Evolutionary conservation across 2,888 invertebrate species (phyloP), one percentile per base, ranked within the genome.

Genomic region (Limulus polyphemus): DNA sequence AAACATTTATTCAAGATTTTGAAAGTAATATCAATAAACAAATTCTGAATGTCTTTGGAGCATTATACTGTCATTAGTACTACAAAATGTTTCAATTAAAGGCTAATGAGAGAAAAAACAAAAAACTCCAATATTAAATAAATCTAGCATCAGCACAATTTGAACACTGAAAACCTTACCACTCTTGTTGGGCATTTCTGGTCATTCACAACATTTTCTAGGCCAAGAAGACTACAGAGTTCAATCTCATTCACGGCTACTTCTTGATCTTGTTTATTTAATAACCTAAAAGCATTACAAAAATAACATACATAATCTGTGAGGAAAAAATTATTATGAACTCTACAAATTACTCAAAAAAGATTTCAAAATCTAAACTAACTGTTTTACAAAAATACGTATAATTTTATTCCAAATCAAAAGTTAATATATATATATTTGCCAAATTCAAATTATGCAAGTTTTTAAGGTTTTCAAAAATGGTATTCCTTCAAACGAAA

Each of bases 161-260:
- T 49, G 10, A 12, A 50, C 51, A 7, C 47, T 47, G n/a, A 55
- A 55, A 55, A 58, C 63, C 73, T 71, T 70, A 77, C 79, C 0
- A 92, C 85, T 73, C 88, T 79, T 0, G 90, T 90, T 0, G 88
- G 88, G 74, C 89, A 88, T 72, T 84, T 81, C 74, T 84, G 84
- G 68, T 77, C 79, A 76, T 90, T 90, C 1, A 88, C 90, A 17
- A 87, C 74, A 9, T 81, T 79, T 73, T 90, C 89, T 13, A 92
- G 81, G 68, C 86, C 81, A 47, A 92, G 79, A 71, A 81, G 82
- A 71, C 88, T 87, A 47, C 88, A 86, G 13, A 92, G 79, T 71
- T 91, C 90, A 47, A 88, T 80, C 75, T 92, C 91, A 72, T 90
- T 89, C 60, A 90, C 73, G 0, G 90, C 88, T 56, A 84, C 84